phyloP scores from a whole-genome alignment of 2,113 vertebrate species.

The Phylloscopus trochilus region DNA sequence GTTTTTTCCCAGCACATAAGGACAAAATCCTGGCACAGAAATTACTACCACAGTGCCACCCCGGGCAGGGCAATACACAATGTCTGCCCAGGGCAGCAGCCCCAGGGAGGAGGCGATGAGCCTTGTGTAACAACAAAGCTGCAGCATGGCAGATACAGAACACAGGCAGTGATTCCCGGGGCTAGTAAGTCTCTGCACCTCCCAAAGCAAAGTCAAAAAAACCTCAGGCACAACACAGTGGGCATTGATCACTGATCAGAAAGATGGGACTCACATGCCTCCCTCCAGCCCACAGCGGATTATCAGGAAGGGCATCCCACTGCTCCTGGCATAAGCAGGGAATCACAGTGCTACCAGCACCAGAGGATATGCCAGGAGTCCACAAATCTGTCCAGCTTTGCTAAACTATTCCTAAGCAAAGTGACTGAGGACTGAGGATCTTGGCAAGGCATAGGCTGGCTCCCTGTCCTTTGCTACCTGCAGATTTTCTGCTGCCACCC shows the following conservation, averaged over 20 bases:
- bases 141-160: not conserved
- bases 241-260: not conserved
- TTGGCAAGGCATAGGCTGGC: not conserved
- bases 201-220: not conserved
- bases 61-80: not conserved
- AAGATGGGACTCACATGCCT: not conserved
- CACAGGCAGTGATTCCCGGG: not conserved
- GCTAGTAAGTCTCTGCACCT: not conserved
- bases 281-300: not conserved
- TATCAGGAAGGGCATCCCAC: not conserved
- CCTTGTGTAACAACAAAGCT: not conserved
- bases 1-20: not conserved
- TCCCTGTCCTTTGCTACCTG: not conserved
- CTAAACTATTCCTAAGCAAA: not conserved
- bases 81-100: not conserved
- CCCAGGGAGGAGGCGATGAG: not conserved
- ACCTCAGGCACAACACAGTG: not conserved
- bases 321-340: not conserved
- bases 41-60: not conserved
- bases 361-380: not conserved
- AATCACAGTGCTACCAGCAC: not conserved
- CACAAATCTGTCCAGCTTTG: not conserved
- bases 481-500: not conserved
- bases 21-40: not conserved
- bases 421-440: accelerated